phyloP scores from a whole-genome alignment of 2,888 invertebrate genomes.

The Agrochola litura region DNA sequence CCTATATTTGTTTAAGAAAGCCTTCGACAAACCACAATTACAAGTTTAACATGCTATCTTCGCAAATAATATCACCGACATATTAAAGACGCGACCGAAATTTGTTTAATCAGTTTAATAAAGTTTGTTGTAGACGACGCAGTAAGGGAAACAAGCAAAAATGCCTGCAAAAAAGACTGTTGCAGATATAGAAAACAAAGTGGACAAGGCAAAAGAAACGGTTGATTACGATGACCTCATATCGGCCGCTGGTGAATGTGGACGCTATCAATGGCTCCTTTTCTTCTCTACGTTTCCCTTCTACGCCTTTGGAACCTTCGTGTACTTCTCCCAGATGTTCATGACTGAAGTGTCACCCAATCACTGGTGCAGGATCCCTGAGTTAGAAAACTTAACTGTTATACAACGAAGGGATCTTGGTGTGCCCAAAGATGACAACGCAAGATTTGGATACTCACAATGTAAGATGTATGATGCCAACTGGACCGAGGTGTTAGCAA shows the following conservation, averaged over 20 bases:
- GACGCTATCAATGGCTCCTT: constrained; percentile 72
- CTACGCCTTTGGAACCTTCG: constrained; percentile 73
- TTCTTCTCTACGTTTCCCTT: constrained; percentile 75
- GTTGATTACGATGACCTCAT: constrained; percentile 76
- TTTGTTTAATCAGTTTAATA: constrained; percentile 39
- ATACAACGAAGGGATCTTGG: constrained; percentile 72
- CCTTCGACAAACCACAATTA: constrained; percentile 37
- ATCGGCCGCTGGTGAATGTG: constrained; percentile 74
- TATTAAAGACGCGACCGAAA: constrained; percentile 47
- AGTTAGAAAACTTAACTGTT: constrained; percentile 72
- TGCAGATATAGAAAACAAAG: constrained; percentile 44
- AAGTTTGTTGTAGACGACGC: constrained; percentile 28
- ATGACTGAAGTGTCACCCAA: constrained; percentile 76
- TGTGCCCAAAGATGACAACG: constrained; percentile 70
- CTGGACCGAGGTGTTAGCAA: constrained; percentile 75
- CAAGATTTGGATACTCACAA: constrained; percentile 77
- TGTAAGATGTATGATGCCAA: constrained; percentile 76
- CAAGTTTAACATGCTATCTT: constrained; percentile 51
- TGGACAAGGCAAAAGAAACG: constrained; percentile 50
- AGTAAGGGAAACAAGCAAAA: constrained; percentile 35
- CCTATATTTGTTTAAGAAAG: constrained; percentile 41
- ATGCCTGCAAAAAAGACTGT: constrained; percentile 43
- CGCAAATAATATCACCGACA: constrained; percentile 30
- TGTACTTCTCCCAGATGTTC: constrained; percentile 75
- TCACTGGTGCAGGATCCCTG: constrained; percentile 78